Evolutionary conservation across 2,888 invertebrate species (phyloP).

Genomic region (Lampropteryx suffumata): DNA sequence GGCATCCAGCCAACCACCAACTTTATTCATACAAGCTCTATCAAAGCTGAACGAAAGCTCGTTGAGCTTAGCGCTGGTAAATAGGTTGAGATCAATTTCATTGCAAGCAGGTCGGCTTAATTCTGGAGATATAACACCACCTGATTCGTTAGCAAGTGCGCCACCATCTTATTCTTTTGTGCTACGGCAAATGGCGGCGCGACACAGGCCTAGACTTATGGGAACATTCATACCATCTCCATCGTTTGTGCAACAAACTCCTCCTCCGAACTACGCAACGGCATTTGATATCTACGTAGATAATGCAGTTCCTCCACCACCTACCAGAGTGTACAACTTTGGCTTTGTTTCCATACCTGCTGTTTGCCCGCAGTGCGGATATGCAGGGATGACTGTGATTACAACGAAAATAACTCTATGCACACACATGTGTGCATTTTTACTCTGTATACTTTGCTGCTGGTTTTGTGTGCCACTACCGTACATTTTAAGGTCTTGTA

Average conservation of each 20-base stretch:
- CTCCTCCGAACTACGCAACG: constrained; percentile 71
- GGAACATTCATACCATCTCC: constrained; percentile 75
- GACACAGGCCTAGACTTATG: constrained; percentile 66
- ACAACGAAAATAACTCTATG: constrained; percentile 64
- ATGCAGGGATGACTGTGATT: constrained; percentile 60
- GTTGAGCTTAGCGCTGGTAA: constrained; percentile 41
- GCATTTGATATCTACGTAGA: constrained; percentile 74
- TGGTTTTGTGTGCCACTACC: constrained; percentile 75
- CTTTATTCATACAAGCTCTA: constrained; percentile 62
- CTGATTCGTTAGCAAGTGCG: constrained; percentile 66
- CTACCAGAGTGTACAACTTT: constrained; percentile 55
- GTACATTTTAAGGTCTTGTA: constrained; percentile 70
- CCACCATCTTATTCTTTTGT: constrained; percentile 76
- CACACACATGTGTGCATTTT: constrained; percentile 68
- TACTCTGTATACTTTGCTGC: constrained; percentile 70
- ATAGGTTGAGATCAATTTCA: constrained; percentile 30
- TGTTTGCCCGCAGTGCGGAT: constrained; percentile 69
- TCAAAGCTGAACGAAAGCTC: constrained; percentile 60
- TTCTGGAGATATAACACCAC: constrained; percentile 56
- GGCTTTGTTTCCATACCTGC: constrained; percentile 65
- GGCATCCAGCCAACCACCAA: constrained; percentile 48
- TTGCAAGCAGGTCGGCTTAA: constrained; percentile 26
- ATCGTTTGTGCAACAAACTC: constrained; percentile 68
- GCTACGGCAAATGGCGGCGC: constrained; percentile 61
- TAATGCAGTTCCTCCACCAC: constrained; percentile 52